These are phyloP conservation scores for Arbacia lixula DNA, from an alignment of 53 echinoderm and acorn worm genomes.

Conservation along the genomic window DNA sequence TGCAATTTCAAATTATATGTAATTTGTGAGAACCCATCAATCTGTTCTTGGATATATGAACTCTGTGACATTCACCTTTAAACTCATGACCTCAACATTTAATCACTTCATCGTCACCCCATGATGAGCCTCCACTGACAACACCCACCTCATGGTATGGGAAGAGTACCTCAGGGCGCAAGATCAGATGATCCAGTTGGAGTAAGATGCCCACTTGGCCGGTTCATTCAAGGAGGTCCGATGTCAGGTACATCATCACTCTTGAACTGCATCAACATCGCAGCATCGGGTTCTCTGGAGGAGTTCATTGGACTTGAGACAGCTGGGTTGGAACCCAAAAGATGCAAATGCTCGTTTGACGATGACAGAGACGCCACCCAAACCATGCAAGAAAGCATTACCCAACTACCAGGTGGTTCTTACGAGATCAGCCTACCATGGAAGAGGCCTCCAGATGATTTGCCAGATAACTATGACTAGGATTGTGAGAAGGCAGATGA, in stretches of 20 bases:
- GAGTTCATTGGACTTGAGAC: conserved; percentile 72
- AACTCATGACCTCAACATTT: no score
- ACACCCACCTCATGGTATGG: no score
- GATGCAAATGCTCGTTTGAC: conserved; percentile 55
- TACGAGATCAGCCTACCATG: conserved; percentile 74
- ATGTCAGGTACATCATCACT: conserved; percentile 45
- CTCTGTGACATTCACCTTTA: no score
- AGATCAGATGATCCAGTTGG: no score
- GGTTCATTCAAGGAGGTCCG: no score
- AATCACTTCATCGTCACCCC: no score
- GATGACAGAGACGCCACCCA: conserved; percentile 44
- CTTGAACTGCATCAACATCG: conserved; percentile 62
- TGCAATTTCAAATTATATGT: no score
- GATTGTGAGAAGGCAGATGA: conserved; percentile 63
- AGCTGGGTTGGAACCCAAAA: conserved; percentile 63
- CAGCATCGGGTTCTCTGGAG: conserved; percentile 64
- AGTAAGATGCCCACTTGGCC: no score
- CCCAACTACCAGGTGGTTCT: conserved; percentile 63
- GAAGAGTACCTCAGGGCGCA: no score
- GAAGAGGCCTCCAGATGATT: conserved; percentile 65
- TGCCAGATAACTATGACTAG: conserved; percentile 69
- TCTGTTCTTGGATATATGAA: no score
- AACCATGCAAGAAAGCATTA: conserved; percentile 18
- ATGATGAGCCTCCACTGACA: no score
- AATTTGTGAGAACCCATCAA: no score